A percentile compares a stretch with the other conserved stretches of the same genome.
Conservation (phyloP, 1,140 invertebrate genomes). For the Drosophila albomicans region DNA sequence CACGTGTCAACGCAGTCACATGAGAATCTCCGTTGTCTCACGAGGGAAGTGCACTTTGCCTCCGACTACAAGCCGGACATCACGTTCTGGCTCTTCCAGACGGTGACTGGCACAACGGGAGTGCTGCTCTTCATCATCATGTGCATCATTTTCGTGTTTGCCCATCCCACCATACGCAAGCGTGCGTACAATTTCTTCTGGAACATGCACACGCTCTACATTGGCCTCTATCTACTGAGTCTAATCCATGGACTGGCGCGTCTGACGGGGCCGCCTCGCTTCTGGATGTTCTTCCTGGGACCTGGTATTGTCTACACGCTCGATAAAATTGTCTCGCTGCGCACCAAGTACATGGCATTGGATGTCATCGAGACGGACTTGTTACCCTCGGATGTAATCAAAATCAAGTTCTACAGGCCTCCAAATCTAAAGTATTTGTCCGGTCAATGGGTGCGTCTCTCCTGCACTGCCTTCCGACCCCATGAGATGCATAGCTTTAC, state of each 20-base stretch:
- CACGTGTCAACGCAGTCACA: constrained; percentile 98
- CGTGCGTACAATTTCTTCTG: constrained; percentile 99
- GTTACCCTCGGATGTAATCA: constrained; percentile 97
- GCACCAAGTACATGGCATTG: constrained; percentile 96
- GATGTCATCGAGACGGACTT: constrained; percentile 98
- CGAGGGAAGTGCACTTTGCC: constrained; percentile 96
- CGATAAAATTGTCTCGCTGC: constrained; percentile 96
- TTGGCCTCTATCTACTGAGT: constrained; percentile 95
- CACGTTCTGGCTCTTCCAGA: constrained; percentile 97
- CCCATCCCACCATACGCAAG: constrained; percentile 96
- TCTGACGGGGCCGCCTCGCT: constrained; percentile 95
- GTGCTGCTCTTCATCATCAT: constrained; percentile 96
- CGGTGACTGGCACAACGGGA: constrained; percentile 97
- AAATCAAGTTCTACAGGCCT: constrained; percentile 96
- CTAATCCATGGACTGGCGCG: constrained; percentile 97
- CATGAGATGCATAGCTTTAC: constrained; percentile 99
- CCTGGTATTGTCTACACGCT: constrained; percentile 96
- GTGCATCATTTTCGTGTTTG: constrained; percentile 98
- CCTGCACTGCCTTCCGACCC: constrained; percentile 95
- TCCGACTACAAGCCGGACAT: constrained; percentile 96
- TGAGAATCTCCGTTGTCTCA: constrained; percentile 96
- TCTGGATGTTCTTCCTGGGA: constrained; percentile 98
- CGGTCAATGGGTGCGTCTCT: constrained; percentile 94
- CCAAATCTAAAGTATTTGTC: constrained; percentile 98
- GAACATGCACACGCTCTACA: constrained; percentile 97